These are phyloP conservation scores for Acomys russatus DNA, from an alignment of 2,797 vertebrate species.

Conservation along the genomic window DNA sequence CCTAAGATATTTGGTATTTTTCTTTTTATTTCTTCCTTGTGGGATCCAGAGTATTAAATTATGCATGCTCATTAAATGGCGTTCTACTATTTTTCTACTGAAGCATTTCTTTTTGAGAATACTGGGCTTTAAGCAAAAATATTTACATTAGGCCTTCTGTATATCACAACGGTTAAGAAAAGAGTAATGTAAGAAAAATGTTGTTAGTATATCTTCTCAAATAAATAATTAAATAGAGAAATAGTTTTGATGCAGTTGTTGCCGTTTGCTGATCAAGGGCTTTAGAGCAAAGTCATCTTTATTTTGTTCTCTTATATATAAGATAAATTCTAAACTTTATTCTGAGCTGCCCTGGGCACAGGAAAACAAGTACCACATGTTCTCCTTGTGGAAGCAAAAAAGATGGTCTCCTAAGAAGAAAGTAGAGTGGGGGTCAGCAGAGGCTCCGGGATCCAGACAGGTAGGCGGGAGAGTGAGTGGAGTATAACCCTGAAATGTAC, in stretches of 20 bases:
- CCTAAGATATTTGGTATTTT: constrained; percentile 57
- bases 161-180: constrained; percentile 41
- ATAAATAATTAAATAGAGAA: constrained; percentile 54
- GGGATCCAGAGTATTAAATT: constrained; percentile 16
- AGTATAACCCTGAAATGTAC: no score
- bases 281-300: constrained; percentile 36
- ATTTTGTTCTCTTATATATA: not conserved
- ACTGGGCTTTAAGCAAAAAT: constrained; percentile 55
- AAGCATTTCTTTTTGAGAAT: constrained; percentile 28
- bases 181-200: constrained; percentile 54
- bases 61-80: not conserved
- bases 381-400: not conserved
- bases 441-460: not conserved
- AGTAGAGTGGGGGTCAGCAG: not conserved
- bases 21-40: constrained; percentile 26
- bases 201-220: constrained; percentile 43
- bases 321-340: constrained; percentile 10
- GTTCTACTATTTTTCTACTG: constrained; percentile 41
- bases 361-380: not conserved
- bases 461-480: not conserved
- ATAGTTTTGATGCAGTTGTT: constrained; percentile 14
- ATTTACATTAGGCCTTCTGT: constrained; percentile 21
- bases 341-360: not conserved
- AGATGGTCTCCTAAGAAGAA: not conserved
- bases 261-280: constrained; percentile 6